These are phyloP conservation scores for Mungos mungo DNA, from an alignment of 2,113 vertebrate genomes.

Conservation along the genomic window DNA sequence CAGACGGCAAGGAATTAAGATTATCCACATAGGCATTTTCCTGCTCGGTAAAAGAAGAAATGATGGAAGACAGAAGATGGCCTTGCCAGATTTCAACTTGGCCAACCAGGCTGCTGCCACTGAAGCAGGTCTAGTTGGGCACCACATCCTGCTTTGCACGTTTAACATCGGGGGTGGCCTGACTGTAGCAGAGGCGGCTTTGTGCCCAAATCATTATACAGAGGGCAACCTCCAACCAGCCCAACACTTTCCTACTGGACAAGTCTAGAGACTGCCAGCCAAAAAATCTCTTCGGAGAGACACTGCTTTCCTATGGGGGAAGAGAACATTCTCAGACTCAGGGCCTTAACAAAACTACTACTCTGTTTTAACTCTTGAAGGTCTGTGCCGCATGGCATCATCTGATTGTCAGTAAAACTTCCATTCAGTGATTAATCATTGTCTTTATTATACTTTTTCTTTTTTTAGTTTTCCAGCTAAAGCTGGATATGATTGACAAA, in stretches of 20 bases:
- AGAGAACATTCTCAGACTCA: background rate
- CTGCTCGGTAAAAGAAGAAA: background rate
- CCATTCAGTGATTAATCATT: background rate
- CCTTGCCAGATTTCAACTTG: background rate
- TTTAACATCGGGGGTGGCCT: background rate
- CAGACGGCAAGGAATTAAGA: slow-evolving; percentile 53
- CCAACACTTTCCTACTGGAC: background rate
- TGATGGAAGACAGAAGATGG: background rate
- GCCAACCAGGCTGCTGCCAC: background rate
- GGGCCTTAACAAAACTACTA: background rate
- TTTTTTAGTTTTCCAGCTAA: background rate
- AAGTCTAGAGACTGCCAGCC: background rate
- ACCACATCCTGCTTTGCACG: background rate
- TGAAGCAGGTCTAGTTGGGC: accelerated
- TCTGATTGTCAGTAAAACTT: background rate
- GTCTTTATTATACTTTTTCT: background rate
- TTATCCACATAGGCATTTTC: background rate
- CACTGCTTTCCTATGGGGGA: background rate
- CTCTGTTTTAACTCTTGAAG: background rate
- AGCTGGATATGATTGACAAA: background rate
- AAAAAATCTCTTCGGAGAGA: background rate
- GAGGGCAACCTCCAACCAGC: too few species aligned
- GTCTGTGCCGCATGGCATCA: background rate
- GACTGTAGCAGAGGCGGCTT: background rate
- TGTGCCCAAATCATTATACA: background rate